A percentile compares a stretch with the other conserved stretches of the same genome.
Conservation (phyloP, 1,140 invertebrate genomes). For the Probaryconus sp. region DNA sequence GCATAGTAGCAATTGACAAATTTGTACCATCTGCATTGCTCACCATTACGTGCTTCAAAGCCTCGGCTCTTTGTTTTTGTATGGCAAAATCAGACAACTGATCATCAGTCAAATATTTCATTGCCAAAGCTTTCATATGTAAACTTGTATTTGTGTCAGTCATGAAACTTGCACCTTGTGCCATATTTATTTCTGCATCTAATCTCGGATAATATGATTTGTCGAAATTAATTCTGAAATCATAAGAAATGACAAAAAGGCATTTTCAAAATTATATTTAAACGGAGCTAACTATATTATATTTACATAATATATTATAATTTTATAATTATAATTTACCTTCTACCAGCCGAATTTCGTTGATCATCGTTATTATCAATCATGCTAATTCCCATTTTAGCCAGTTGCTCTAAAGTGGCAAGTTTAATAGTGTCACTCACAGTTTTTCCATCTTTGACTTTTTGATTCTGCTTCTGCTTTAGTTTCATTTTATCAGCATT, state of each 20-base stretch:
- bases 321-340: slow-evolving; percentile 1
- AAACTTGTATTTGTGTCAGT: slow-evolving; percentile 79
- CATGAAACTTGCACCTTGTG: slow-evolving; percentile 61
- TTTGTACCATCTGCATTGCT: slow-evolving; percentile 73
- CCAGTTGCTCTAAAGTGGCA: slow-evolving; percentile 77
- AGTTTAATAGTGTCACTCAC: slow-evolving; percentile 74
- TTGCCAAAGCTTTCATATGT: slow-evolving; percentile 82
- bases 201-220: slow-evolving; percentile 68
- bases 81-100: slow-evolving; percentile 74
- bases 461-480: slow-evolving; percentile 26
- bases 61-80: slow-evolving; percentile 65
- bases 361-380: slow-evolving; percentile 63
- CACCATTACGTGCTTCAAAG: slow-evolving; percentile 65
- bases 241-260: slow-evolving; percentile 6
- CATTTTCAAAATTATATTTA: too few species aligned
- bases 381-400: slow-evolving; percentile 76
- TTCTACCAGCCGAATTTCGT: neutral
- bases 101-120: slow-evolving; percentile 82
- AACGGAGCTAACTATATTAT: too few species aligned
- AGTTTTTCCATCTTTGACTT: slow-evolving; percentile 51
- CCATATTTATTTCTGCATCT: slow-evolving; percentile 65
- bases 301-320: too few species aligned
- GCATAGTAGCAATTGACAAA: slow-evolving; percentile 82
- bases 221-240: slow-evolving; percentile 78
- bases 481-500: slow-evolving; percentile 46